Conservation (phyloP, 2,113 vertebrate species). For the Pleuronectes platessa region DNA sequence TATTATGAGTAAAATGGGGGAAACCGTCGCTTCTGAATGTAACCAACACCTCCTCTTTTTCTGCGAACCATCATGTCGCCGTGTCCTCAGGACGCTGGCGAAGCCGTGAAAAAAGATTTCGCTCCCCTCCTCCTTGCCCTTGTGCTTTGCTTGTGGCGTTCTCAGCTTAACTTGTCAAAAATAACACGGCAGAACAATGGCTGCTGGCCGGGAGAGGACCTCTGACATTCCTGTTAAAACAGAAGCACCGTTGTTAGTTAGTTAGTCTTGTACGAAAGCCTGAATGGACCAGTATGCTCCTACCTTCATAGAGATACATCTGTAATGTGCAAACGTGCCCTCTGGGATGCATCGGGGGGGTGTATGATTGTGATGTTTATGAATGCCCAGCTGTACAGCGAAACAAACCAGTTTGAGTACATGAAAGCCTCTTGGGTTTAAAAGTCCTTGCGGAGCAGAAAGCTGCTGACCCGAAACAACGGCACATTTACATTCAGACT, state of each 20-base stretch:
- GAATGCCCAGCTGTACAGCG: neutral
- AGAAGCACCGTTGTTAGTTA: slow-evolving; percentile 12
- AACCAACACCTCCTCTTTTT: slow-evolving; percentile 9
- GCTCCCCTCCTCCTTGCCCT: slow-evolving; percentile 2
- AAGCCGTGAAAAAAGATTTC: slow-evolving; percentile 58
- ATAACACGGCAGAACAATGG: slow-evolving; percentile 18
- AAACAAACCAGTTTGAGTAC: neutral
- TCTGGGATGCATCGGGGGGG: neutral
- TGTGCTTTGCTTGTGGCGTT: slow-evolving; percentile 2
- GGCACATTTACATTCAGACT: neutral
- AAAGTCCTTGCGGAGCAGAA: neutral
- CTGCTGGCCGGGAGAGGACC: slow-evolving; percentile 4
- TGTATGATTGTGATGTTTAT: neutral
- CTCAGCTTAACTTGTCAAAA: slow-evolving; percentile 20
- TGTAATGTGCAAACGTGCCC: neutral
- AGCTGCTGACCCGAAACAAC: neutral
- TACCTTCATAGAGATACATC: neutral
- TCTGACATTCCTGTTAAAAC: slow-evolving; percentile 2
- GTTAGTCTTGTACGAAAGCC: neutral
- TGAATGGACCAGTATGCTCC: neutral
- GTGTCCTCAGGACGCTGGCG: neutral
- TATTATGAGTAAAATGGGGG: slow-evolving; percentile 59
- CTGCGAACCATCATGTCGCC: slow-evolving; percentile 10
- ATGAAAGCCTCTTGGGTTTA: neutral
- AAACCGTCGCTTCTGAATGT: slow-evolving; percentile 61